Percentiles rank a stretch among this genome's conserved stretches.
These are phyloP conservation scores for Desmodus rotundus DNA, from an alignment of 2,113 vertebrate species.

Conservation along the genomic window DNA sequence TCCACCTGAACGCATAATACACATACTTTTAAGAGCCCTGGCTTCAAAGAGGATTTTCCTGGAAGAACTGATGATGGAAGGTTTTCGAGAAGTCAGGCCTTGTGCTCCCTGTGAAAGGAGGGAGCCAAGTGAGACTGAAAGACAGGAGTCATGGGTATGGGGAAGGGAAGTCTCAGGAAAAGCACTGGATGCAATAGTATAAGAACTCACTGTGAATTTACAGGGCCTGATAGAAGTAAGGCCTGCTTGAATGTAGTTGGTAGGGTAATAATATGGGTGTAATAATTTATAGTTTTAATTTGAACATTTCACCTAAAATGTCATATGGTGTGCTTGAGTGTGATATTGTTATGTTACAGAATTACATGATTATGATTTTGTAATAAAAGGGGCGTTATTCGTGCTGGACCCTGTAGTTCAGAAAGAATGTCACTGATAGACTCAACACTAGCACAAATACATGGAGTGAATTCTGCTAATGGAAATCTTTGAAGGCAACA, in stretches of 20 bases:
- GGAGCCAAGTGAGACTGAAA: not conserved
- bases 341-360: no score
- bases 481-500: slow-evolving; percentile 15
- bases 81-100: not conserved
- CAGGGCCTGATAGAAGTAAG: no score
- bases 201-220: not conserved
- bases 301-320: no score
- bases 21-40: not conserved
- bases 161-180: not conserved
- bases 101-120: not conserved
- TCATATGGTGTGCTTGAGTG: no score
- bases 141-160: not conserved
- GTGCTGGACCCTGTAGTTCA: not conserved
- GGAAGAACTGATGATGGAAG: not conserved
- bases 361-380: no score
- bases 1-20: not conserved
- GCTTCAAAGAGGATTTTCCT: not conserved
- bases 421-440: not conserved
- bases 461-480: not conserved
- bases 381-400: no score
- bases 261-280: no score
- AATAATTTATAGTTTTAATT: no score
- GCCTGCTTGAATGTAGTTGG: no score
- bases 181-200: not conserved
- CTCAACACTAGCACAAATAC: not conserved